A percentile compares a stretch with the other conserved stretches of the same genome.
Conservation (phyloP, 2,113 vertebrate genomes). For the Rissa tridactyla region DNA sequence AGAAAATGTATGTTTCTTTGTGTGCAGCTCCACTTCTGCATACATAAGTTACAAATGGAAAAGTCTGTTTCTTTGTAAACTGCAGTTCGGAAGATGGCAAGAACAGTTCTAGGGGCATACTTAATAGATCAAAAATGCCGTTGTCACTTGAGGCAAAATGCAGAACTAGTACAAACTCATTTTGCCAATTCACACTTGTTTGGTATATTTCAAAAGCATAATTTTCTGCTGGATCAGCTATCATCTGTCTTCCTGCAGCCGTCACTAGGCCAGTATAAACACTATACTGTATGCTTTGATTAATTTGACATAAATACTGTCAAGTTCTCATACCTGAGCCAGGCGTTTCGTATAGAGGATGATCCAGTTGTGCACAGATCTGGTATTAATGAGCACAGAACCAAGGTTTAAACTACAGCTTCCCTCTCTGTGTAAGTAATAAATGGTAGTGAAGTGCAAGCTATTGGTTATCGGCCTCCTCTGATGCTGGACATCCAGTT, state of each 20-base stretch:
- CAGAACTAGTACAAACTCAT: slow-evolving; percentile 42
- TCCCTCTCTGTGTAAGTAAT: background rate
- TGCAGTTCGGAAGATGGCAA: background rate
- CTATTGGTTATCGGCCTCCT: background rate
- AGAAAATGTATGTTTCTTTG: background rate
- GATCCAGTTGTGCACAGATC: background rate
- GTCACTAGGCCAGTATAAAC: slow-evolving; percentile 1
- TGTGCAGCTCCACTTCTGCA: background rate
- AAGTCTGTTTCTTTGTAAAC: background rate
- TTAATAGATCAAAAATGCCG: slow-evolving; percentile 26
- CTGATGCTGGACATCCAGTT: background rate
- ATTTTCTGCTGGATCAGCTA: slow-evolving; percentile 37
- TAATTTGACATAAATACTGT: slow-evolving; percentile 45
- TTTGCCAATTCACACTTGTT: slow-evolving; percentile 29
- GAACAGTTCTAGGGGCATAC: background rate
- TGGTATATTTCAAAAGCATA: slow-evolving; percentile 38
- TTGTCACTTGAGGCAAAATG: slow-evolving; percentile 19
- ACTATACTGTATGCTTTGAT: background rate
- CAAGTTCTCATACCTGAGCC: slow-evolving; percentile 23
- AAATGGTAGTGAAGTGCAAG: background rate
- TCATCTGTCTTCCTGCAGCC: slow-evolving; percentile 4
- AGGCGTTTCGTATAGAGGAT: background rate
- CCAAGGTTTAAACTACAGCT: background rate
- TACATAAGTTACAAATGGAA: background rate
- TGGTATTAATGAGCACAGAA: background rate